phyloP scores from a whole-genome alignment of 2,797 vertebrate species.

The Tragelaphus oryx region DNA sequence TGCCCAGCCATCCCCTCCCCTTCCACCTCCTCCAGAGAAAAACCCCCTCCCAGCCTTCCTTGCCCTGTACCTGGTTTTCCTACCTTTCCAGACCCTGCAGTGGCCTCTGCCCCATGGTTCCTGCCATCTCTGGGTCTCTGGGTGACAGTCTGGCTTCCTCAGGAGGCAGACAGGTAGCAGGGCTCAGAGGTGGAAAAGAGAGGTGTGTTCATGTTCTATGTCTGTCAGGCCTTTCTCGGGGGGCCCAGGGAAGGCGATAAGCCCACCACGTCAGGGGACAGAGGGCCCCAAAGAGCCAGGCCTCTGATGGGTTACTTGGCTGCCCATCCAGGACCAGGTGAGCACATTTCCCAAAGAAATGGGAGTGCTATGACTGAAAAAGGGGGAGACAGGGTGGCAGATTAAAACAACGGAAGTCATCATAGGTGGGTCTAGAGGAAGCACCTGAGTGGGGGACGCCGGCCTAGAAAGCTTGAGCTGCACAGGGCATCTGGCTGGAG shows the following conservation, averaged over 20 bases:
- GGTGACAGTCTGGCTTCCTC: neutral
- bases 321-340: neutral
- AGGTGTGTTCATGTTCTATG: neutral
- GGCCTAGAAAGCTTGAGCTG: neutral
- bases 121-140: neutral
- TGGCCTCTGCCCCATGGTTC: neutral
- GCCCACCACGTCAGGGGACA: neutral
- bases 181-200: rapidly evolving
- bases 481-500: neutral
- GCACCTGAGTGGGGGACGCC: neutral
- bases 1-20: neutral
- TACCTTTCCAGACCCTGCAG: neutral
- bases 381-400: rapidly evolving
- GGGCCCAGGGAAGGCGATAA: neutral
- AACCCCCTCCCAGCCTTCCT: neutral
- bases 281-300: neutral
- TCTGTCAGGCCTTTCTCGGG: neutral
- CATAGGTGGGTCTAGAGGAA: neutral
- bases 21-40: neutral
- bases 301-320: neutral
- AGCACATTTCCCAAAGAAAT: neutral
- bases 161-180: neutral
- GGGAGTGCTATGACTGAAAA: neutral
- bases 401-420: neutral
- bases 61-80: neutral